Base-by-base conservation (phyloP, 2,797 vertebrate genomes). In the Synaphobranchus kaupii region DNA sequence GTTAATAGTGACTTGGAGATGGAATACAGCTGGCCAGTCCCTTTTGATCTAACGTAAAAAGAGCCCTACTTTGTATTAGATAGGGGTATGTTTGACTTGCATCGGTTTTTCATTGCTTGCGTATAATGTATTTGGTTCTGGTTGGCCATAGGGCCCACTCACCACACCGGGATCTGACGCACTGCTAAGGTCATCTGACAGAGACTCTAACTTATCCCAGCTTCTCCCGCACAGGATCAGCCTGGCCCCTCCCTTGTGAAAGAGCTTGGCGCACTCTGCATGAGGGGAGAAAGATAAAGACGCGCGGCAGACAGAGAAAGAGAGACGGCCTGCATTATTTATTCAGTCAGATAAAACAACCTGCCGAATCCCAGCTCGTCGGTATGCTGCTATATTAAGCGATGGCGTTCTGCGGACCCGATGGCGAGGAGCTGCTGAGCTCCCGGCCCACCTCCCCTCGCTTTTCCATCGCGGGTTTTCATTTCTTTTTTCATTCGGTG, bases 191-290 rank as follows among this genome's bases (percentile, higher is more conserved):
- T 96, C 93, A 47, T 98, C 97, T 20, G 96, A 95, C 48, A 99
- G 94, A 50, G 93, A 96, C 93, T 99, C 97, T 66, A 99, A 93
- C 68, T 98, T 97, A 85, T 99, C 98, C 97, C 97, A 97, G 76
- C 93, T 96, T 15, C 95, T 97, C 12, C 98, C 98, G 89, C 98
- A 98, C 31, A 99, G 90, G 90, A 99, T 95, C 86, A 99, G 94
- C 83, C 98, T 97, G 22, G 98, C 98, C 22, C 98, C 98, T 1
- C 96, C 97, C 22, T 94, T 88, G 6, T 99, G 98, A 92, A 99
- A 98, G 87, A 98, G 94, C 15, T 94, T 95, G 85, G 98, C 96
- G 85, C 97, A 98, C 90, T 98, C 98, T 99, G 93, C 86, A 89
- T 86, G 88, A 82, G 90, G 89, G 90, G 63, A 47, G 86, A 50